A percentile compares a stretch with the other conserved stretches of the same genome.
These are phyloP conservation scores for Luperina testacea DNA, from an alignment of 2,888 invertebrate species.

Conservation along the genomic window DNA sequence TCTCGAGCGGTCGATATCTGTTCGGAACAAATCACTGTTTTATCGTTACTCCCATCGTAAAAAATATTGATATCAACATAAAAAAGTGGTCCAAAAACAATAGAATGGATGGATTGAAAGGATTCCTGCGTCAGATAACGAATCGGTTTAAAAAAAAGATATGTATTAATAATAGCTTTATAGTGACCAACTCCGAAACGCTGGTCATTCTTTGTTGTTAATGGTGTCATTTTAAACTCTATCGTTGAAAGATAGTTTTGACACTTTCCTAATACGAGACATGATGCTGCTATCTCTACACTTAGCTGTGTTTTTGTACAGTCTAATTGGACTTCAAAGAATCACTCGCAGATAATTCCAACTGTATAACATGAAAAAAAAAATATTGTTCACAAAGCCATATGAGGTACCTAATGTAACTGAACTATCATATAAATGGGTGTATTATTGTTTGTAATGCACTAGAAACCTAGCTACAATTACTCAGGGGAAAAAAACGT, in stretches of 20 bases:
- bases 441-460: background rate
- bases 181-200: conserved; percentile 76
- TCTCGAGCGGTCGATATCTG: conserved; percentile 82
- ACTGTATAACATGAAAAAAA: background rate
- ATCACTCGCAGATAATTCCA: background rate
- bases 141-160: conserved; percentile 81
- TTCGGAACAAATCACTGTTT: conserved; percentile 89
- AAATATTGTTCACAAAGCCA: background rate
- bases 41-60: conserved; percentile 88
- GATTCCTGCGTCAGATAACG: conserved; percentile 87
- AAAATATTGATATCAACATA: conserved; percentile 89
- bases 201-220: conserved; percentile 77
- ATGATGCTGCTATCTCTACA: conserved; percentile 36
- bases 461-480: background rate
- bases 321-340: conserved; percentile 47
- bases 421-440: background rate
- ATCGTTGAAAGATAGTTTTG: conserved; percentile 67
- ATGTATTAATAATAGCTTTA: conserved; percentile 88
- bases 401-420: background rate
- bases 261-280: conserved; percentile 57
- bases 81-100: conserved; percentile 89
- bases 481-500: background rate
- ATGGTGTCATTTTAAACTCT: conserved; percentile 75
- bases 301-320: conserved; percentile 44
- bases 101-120: conserved; percentile 89